Evolutionary conservation across 2,797 vertebrate genomes (phyloP).

Genomic region (Acanthopagrus latus): DNA sequence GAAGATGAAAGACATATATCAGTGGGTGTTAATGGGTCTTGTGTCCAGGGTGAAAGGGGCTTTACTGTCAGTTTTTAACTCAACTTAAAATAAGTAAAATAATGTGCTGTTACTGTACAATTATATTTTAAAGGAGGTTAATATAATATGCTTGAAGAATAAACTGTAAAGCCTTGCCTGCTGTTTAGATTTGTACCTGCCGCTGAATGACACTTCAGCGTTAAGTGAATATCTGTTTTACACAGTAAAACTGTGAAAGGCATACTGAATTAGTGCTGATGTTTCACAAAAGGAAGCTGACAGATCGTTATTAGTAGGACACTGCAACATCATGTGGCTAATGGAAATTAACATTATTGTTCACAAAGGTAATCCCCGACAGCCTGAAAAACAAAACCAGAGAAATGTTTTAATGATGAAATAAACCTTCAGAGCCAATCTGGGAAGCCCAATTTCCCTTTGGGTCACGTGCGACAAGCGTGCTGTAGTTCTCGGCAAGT

Average conservation of each 20-base stretch:
- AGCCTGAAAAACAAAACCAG: constrained; percentile 5
- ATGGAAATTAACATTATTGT: constrained; percentile 10
- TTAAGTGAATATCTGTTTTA: constrained; percentile 1
- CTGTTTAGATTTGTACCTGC: background rate
- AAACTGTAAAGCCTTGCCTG: background rate
- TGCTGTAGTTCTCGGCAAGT: background rate
- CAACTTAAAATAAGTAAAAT: background rate
- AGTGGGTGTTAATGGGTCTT: too few relatives aligned
- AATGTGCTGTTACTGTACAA: background rate
- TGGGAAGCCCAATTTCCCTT: constrained; percentile 1
- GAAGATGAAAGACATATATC: too few relatives aligned
- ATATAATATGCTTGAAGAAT: background rate
- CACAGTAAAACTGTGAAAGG: constrained; percentile 17
- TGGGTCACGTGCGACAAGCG: background rate
- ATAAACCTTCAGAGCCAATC: constrained; percentile 14
- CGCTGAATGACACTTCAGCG: background rate
- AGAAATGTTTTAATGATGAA: constrained; percentile 26
- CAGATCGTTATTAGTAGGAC: background rate
- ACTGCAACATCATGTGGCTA: constrained; percentile 21
- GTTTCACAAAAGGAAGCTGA: constrained; percentile 11
- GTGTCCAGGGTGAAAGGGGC: too few relatives aligned
- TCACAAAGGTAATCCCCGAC: constrained; percentile 15
- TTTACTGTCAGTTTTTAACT: background rate
- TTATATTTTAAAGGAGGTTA: background rate
- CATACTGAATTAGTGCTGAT: constrained; percentile 13